Conservation (phyloP, 2,797 vertebrate genomes). For the Bovichtus variegatus region DNA sequence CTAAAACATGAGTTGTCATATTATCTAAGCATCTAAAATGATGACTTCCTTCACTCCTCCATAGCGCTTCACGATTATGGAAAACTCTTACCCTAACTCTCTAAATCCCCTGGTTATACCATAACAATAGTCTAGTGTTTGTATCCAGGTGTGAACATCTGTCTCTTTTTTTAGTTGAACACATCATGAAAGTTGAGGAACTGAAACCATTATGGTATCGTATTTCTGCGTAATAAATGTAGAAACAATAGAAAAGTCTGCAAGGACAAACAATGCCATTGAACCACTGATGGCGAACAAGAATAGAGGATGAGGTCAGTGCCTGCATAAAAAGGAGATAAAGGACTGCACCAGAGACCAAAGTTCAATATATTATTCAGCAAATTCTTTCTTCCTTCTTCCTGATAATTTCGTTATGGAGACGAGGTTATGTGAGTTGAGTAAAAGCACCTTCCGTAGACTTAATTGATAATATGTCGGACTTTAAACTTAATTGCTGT, state of each 20-base stretch:
- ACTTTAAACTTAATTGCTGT: neutral
- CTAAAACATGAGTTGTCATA: too few species aligned
- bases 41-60: neutral
- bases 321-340: neutral
- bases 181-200: neutral
- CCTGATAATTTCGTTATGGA: neutral
- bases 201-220: neutral
- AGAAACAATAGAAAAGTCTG: neutral
- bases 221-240: neutral
- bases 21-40: too few species aligned
- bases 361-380: conserved; percentile 4
- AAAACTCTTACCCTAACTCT: neutral
- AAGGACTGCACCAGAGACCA: neutral
- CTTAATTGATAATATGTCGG: neutral
- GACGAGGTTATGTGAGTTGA: neutral
- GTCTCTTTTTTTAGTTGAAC: neutral
- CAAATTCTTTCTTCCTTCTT: conserved; percentile 1
- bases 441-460: neutral
- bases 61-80: neutral
- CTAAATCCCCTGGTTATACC: neutral
- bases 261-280: neutral
- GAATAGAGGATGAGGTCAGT: neutral
- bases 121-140: neutral
- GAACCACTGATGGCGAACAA: neutral
- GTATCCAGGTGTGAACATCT: conserved; percentile 17